Conservation (phyloP, 2,113 vertebrate species). For the Podarcis raffonei region DNA sequence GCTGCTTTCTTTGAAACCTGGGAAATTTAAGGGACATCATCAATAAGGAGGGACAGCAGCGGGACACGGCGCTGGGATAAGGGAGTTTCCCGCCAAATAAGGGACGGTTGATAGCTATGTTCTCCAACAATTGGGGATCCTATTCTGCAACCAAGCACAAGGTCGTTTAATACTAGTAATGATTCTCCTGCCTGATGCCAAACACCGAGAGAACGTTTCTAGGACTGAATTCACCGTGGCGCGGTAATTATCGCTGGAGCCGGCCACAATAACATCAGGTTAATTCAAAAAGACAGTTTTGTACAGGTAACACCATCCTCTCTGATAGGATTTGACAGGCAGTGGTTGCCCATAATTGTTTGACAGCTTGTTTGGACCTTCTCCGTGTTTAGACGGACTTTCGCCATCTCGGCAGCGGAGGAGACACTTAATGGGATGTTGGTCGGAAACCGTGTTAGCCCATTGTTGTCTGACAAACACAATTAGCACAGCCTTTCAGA, state of each 20-base stretch:
- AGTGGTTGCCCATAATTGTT: constrained; percentile 65
- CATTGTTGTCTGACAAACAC: constrained; percentile 35
- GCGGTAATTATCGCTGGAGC: background rate
- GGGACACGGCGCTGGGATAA: no score
- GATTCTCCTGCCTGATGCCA: background rate
- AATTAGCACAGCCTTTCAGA: background rate
- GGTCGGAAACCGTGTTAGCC: no score
- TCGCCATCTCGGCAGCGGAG: background rate
- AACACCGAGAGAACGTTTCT: background rate
- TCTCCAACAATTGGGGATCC: background rate
- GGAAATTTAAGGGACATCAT: no score
- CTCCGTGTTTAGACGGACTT: constrained; percentile 58
- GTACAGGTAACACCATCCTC: background rate
- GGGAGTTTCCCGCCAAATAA: no score
- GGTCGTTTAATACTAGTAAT: background rate
- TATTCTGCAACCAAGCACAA: background rate
- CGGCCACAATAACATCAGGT: background rate
- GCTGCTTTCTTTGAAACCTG: no score
- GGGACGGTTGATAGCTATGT: no score
- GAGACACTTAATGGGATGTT: constrained; percentile 40
- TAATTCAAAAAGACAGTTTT: background rate
- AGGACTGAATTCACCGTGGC: no score
- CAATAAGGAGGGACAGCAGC: no score
- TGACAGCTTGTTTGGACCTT: constrained; percentile 55
- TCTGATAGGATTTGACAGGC: constrained; percentile 55